Conservation (phyloP, 2,888 invertebrate genomes). For the Mongoloraphidia duomilia region DNA sequence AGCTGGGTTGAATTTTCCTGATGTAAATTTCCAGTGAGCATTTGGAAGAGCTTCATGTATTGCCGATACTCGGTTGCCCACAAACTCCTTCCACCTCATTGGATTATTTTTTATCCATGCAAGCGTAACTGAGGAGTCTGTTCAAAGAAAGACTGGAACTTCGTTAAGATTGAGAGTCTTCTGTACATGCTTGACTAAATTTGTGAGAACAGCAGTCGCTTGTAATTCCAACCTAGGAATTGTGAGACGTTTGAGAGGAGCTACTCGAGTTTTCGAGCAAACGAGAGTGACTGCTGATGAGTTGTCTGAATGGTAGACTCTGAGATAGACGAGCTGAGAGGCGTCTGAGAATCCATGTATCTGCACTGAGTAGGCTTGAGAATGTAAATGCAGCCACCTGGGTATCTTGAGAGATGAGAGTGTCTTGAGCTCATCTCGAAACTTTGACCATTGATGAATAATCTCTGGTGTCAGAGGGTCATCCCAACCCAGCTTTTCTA, state of each 20-base stretch:
- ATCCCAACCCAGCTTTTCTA: too few species aligned
- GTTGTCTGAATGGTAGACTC: not conserved
- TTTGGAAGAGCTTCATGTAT: not conserved
- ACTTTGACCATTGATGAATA: too few species aligned
- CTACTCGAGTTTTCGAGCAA: constrained; percentile 5
- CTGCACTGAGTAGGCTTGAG: too few species aligned
- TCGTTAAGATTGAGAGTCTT: not conserved
- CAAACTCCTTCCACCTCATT: constrained; percentile 2
- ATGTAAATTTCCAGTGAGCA: constrained; percentile 1
- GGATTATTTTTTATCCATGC: not conserved
- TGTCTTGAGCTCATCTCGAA: too few species aligned
- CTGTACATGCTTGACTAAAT: too few species aligned
- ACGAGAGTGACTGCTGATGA: not conserved
- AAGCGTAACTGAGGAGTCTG: constrained; percentile 3
- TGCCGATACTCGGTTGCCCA: not conserved
- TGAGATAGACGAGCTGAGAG: too few species aligned
- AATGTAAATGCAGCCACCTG: too few species aligned
- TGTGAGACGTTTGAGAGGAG: constrained; percentile 1
- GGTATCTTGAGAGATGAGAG: too few species aligned
- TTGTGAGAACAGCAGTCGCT: constrained; percentile 11
- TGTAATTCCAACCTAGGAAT: constrained; percentile 1
- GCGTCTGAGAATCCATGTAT: too few species aligned
- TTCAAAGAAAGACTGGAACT: constrained; percentile 1
- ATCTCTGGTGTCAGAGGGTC: too few species aligned
- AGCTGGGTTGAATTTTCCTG: constrained; percentile 3